Base-by-base conservation (phyloP, 2,888 invertebrate genomes). In the Globia sparganii region DNA sequence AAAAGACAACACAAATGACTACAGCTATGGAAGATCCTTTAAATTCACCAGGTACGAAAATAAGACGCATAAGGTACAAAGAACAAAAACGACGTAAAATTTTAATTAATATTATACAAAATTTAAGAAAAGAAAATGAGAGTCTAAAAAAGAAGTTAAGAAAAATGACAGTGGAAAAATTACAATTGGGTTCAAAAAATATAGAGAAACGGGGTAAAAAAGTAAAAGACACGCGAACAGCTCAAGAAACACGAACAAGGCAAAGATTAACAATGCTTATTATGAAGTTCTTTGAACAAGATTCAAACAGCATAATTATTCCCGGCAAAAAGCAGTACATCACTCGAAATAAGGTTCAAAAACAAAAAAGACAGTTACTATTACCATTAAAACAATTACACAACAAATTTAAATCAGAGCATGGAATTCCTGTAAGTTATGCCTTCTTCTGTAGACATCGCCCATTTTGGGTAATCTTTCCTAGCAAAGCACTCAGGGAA, bases 251-350 rank as follows among this genome's bases (percentile, higher is more conserved):
- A 18, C 53, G 21, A 34, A 68, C 53, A 68, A 53, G 0, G 25
- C 0, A 49, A n/a, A 68, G 8, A 68, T 68, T 68, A 56, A 0
- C 18, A 56, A 53, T n/a, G 37, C 53, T 68, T 15, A 53, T 53
- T 68, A 68, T 18, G 9, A 68, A 68, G n/a, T 56, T 68, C 3
- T 68, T 68, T 68, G 68, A 68, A 68, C 68, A 68, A 68, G 68
- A 68, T 68, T 68, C 68, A 68, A 68, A 68, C 68, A 68, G 53
- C 68, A 0, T 68, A 56, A 58, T 68, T 56, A 68, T 68, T 56
- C 53, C 53, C 4, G 34, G 34, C 34, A 3, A 34, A 34, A 34
- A 34, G 58, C 68, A 53, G 49, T 68, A 68, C 53, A 56, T 68
- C 53, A 56, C 53, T 37, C 34, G 28, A 58, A 58, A 58, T 28